These are phyloP conservation scores for Papilio aristodemus DNA, from an alignment of 1,140 invertebrate species.

Conservation along the genomic window DNA sequence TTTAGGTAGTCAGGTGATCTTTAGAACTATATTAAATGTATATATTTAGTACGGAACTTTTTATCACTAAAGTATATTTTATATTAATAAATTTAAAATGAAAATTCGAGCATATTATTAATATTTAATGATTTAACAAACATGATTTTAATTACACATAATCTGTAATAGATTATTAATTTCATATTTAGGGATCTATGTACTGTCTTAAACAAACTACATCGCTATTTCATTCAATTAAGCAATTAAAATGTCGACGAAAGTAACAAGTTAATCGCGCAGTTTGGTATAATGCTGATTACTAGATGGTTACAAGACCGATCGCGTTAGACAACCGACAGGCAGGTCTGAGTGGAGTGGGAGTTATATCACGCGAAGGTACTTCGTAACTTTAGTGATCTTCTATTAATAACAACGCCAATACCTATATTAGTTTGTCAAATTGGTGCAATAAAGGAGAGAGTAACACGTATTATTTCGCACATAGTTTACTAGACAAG, in stretches of 20 bases:
- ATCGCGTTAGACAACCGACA: conserved; percentile 9
- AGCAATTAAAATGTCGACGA: conserved; percentile 1
- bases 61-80: too few relatives aligned
- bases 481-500: too few relatives aligned
- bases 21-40: background rate
- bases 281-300: conserved; percentile 16
- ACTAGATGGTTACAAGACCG: background rate
- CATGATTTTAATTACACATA: too few relatives aligned
- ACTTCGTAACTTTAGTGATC: background rate
- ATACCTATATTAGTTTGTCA: background rate
- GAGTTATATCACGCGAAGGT: background rate
- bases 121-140: too few relatives aligned
- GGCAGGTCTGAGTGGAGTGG: background rate
- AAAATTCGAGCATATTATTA: too few relatives aligned
- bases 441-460: too few relatives aligned
- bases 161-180: background rate
- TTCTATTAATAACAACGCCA: background rate
- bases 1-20: conserved; percentile 2
- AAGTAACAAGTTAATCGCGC: conserved; percentile 17
- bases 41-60: background rate
- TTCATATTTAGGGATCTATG: background rate
- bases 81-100: too few relatives aligned
- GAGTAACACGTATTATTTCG: too few relatives aligned
- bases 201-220: conserved; percentile 1
- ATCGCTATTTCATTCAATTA: conserved; percentile 10